Conservation (phyloP, 2,113 vertebrate species). For the human (Homo sapiens) region DNA sequence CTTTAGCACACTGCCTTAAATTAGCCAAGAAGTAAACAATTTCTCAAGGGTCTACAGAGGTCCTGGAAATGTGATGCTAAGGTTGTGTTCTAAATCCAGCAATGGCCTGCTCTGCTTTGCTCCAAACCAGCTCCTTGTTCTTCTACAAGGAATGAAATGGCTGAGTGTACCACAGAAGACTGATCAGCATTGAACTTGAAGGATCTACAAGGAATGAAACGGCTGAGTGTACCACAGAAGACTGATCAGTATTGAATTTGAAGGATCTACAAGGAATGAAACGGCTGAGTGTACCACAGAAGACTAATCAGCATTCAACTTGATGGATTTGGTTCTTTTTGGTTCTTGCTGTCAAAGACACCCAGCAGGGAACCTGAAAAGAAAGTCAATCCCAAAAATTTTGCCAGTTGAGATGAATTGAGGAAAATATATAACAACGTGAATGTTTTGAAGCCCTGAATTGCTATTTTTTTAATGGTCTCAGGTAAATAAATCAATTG, state of each 20-base stretch:
- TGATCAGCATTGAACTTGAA: no score
- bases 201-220: neutral
- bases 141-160: neutral
- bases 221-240: no score
- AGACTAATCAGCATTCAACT: neutral
- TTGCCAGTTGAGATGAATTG: neutral
- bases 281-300: fast-evolving
- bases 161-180: no score
- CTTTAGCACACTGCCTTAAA: neutral
- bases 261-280: neutral
- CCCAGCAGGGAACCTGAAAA: neutral
- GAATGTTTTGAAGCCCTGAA: neutral
- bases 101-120: neutral
- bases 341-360: neutral
- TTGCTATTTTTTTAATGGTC: neutral
- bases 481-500: neutral
- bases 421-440: neutral
- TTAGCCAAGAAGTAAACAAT: neutral
- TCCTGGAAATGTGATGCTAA: neutral
- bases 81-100: neutral
- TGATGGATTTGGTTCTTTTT: neutral
- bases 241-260: no score
- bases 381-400: neutral
- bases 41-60: neutral
- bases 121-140: neutral